Evolutionary conservation across 2,797 vertebrate genomes (phyloP), one percentile per base, ranked within the genome.

Genomic region (Rhinophrynus dorsalis): DNA sequence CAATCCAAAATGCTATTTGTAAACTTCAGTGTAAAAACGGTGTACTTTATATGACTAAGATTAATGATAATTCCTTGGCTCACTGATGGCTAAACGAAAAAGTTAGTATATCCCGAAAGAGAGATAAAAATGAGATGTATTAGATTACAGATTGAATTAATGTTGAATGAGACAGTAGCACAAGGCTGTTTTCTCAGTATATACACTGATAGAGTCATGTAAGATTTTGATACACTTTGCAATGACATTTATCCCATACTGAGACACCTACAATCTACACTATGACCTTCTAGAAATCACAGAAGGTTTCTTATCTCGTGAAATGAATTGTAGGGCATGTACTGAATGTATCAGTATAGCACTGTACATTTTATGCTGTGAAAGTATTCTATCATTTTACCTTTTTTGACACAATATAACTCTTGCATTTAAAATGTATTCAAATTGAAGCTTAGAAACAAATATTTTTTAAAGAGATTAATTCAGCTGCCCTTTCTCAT

Each of bases 221-320:
- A n/a, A 56, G 38, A 32, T 54, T n/a, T 63, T 24, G 50, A 63
- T 63, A 38, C 23, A 17, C 30, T 40, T 38, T 64, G 51, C 10
- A 17, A 47, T 57, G 40, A 63, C 50, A 71, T 71, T 63, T 63
- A 63, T 63, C 51, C 61, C 51, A 62, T 20, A 21, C 37, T 37
- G 51, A 47, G 38, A 24, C 20, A 54, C 50, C 51, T 45, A 44
- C 29, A 55, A 47, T 55, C 58, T 42, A 72, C 52, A 40, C 20
- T 13, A 30, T 72, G 60, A 71, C 51, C 52, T 70, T 64, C 64
- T 23, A 63, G 23, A 64, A 72, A 50, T 57, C 42, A 64, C 60
- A 32, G 33, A 38, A 42, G 18, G 42, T 33, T 63, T 47, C 68
- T 71, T 64, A 57, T 71, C 52, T 64, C 18, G 18, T 18, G 3